Base-by-base conservation (phyloP, 2,797 vertebrate genomes). In the Alca torda region DNA sequence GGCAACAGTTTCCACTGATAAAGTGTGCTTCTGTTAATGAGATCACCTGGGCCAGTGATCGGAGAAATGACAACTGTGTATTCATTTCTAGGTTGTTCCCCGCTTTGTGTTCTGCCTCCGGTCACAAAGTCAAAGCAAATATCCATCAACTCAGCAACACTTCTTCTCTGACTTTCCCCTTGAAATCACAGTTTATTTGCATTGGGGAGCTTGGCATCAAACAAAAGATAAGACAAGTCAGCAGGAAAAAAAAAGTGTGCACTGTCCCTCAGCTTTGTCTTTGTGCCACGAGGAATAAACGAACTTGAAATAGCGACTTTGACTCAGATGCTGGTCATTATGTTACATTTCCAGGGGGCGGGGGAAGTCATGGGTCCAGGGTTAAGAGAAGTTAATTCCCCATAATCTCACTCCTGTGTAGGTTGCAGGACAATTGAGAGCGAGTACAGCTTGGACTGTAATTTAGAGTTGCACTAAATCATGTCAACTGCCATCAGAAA, bases 71-170 rank as follows among this genome's bases (percentile, higher is more conserved):
- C 68, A 83, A 59, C 39, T 69, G 23, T 45, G 23, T 35, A 45
- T 87, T 90, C 26, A 12, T 81, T 81, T 77, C 59, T 48, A 35
- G 61, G 25, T n/a, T 87, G 80, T 72, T 84, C 74, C 64, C 70
- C 78, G 64, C 16, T 57, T 81, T 77, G 64, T 63, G 39, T 85
- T 68, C 61, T 82, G 60, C 92, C 76, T 95, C 75, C n/a, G 89
- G 94, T 80, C 81, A 84, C 87, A 84, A 82, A 96, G 87, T 95
- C 92, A 89, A 77, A 94, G 48, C 46, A 93, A 96, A 95, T 96
- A 97, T 80, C 78, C 75, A 70, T 89, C 94, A 79, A 43, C 60
- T 57, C 50, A 43, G 35, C 63, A 81, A 70, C 61, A 56, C 24
- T 83, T 90, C 78, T 51, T 60, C 57, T 80, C 59, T 43, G 72